Base-by-base conservation (phyloP, 2,797 vertebrate genomes). In the Chromobotia macracanthus region DNA sequence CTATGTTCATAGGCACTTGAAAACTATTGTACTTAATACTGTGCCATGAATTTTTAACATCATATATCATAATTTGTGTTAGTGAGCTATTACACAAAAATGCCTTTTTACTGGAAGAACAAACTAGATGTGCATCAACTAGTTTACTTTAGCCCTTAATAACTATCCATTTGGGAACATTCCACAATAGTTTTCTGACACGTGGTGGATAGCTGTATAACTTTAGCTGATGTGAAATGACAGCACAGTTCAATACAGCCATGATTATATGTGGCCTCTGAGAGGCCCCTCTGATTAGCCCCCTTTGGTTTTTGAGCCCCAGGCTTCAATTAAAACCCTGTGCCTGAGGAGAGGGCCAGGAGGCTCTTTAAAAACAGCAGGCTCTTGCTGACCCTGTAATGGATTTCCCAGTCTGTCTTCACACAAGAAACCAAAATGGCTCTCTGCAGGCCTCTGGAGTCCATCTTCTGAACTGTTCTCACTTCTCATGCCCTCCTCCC, bases 291-390 rank as follows among this genome's bases (percentile, higher is more conserved):
- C 73, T 77, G 67, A 80, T 69, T 71, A 65, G 66, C 68, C 66
- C 84, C 48, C 63, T 72, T 81, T 72, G 64, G 53, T 80, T 84
- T 82, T 55, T 81, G 83, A 84, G 81, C 84, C 82, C 80, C 75
- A 80, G 63, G 78, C 81, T 87, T 85, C 82, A 86, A 85, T 89
- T 87, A 85, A 86, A 85, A 60, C 75, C 70, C 76, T 75, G 61
- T 64, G 75, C 71, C 66, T 76, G 75, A 79, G 50, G 64, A 83
- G 70, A 31, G 69, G 81, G 82, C 80, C 80, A 84, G 82, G 25
- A 73, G 81, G 85, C 80, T 82, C 66, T 83, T 88, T 86, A 80
- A 86, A 82, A 82, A 77, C 61, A 79, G 80, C 66, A 68, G 63
- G 72, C 58, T 85, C 68, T 80, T 72, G 65, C 51, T 51, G 75